Evolutionary conservation across 2,888 invertebrate species (phyloP), one percentile per base, ranked within the genome.

Genomic region (Sipunculus nudus): DNA sequence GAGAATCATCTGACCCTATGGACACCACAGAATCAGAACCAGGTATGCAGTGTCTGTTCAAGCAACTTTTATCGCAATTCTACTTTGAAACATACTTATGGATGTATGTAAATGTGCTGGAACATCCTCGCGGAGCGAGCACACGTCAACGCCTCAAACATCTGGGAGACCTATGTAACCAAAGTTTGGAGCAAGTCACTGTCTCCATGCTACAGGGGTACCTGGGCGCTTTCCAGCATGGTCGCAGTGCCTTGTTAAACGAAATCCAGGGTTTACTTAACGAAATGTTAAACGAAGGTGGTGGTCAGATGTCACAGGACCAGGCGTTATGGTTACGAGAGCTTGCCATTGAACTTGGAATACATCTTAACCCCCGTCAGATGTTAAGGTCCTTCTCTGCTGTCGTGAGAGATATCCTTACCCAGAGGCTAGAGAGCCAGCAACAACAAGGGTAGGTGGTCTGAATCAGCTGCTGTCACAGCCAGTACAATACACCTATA

Each of bases 71-170:
- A 19, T 52, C 38, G 35, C 38, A 61, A 48, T 64, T 64, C 50
- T 64, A 64, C 53, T 57, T 49, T 26, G 64, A 64, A 40, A 47
- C 57, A 29, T 64, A 50, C 50, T 54, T 64, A 6, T 64, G 64
- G 64, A 45, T 64, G 46, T 57, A 61, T 43, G 32, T 54, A 1
- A 60, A 56, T 43, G 53, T 49, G 16, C 55, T 64, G 49, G 38
- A 57, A 13, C 64, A 64, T 45, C 60, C 60, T 21, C 53, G 62
- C 3, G 56, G 57, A n/a, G 23, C 31, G 16, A 47, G 39, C n/a
- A 64, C 59, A 4, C 50, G 53, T 8, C 25, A 40, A 21, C 55
- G 59, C 32, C 43, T 63, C 19, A 49, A 47, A 5, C 40, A 53
- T 26, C 53, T 62, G 28, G 45, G 48, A 5, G 29, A 26, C n/a